phyloP scores from a whole-genome alignment of 2,113 vertebrate species.

The Urocynchramus pylzowi region DNA sequence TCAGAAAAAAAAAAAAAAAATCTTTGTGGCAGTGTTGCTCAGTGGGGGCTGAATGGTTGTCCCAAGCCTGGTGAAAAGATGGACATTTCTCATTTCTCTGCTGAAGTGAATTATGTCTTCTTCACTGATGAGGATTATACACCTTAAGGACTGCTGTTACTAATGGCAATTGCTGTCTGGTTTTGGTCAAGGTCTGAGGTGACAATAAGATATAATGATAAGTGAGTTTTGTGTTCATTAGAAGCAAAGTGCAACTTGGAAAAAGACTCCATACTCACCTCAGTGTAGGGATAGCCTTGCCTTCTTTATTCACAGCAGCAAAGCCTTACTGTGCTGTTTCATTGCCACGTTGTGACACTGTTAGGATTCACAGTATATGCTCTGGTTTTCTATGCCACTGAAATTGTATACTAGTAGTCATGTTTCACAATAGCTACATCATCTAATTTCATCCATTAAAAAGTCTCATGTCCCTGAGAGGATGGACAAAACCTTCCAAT shows the following conservation, averaged over 20 bases:
- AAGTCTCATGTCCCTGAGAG: not conserved
- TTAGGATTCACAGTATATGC: not conserved
- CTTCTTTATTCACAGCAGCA: not conserved
- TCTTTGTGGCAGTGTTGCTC: not conserved
- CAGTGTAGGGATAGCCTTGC: not conserved
- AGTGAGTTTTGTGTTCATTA: not conserved
- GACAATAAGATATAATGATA: not conserved
- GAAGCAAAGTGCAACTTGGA: not conserved
- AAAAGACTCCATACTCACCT: not conserved
- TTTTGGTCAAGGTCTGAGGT: not conserved
- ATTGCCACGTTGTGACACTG: not conserved
- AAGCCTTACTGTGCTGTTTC: not conserved
- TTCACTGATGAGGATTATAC: not conserved
- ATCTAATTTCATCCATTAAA: not conserved
- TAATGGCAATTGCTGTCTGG: not conserved
- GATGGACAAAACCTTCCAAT: not conserved
- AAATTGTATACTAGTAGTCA: not conserved
- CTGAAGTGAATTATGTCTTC: not conserved
- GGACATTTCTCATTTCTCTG: not conserved
- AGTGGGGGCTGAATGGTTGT: accelerated
- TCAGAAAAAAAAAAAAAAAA: not conserved
- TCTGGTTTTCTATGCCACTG: not conserved
- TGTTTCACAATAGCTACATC: not conserved
- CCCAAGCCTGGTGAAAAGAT: accelerated
- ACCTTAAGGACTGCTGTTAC: not conserved